Percentiles rank a stretch among this genome's conserved stretches.
Conservation (phyloP, 1,140 invertebrate species). For the Sinonovacula constricta region DNA sequence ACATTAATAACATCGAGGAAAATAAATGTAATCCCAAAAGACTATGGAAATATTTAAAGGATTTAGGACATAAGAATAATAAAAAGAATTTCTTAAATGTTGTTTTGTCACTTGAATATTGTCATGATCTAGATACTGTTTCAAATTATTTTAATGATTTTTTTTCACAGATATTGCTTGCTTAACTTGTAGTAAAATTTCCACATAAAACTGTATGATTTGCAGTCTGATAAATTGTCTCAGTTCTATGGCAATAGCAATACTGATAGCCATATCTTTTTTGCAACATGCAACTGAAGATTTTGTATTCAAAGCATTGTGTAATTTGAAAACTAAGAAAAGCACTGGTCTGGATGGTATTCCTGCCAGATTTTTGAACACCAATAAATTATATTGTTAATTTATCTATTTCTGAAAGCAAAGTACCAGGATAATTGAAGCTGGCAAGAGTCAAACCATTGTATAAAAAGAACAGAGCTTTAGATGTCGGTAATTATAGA, state of each 20-base stretch:
- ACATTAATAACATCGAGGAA: not conserved
- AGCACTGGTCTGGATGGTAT: not conserved
- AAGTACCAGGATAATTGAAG: not conserved
- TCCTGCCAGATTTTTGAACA: not conserved
- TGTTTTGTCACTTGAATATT: not conserved
- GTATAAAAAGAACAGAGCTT: not conserved
- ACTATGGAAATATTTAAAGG: not conserved
- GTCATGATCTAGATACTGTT: not conserved
- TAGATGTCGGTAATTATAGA: not conserved
- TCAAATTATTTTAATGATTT: not conserved
- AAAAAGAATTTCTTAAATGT: not conserved
- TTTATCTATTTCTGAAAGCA: not conserved
- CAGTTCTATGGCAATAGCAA: not conserved
- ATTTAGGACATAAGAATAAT: not conserved
- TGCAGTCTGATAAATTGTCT: not conserved
- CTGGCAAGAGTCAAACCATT: not conserved
- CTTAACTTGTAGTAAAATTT: not conserved
- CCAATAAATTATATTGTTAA: not conserved
- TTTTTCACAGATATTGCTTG: not conserved
- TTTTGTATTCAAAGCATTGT: not conserved
- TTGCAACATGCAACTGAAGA: no score
- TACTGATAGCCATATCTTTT: not conserved
- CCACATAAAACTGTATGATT: not conserved
- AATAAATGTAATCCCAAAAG: not conserved
- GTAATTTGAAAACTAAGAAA: not conserved